Evolutionary conservation across 2,113 vertebrate genomes (phyloP).

Genomic region (Ciconia stormi): DNA sequence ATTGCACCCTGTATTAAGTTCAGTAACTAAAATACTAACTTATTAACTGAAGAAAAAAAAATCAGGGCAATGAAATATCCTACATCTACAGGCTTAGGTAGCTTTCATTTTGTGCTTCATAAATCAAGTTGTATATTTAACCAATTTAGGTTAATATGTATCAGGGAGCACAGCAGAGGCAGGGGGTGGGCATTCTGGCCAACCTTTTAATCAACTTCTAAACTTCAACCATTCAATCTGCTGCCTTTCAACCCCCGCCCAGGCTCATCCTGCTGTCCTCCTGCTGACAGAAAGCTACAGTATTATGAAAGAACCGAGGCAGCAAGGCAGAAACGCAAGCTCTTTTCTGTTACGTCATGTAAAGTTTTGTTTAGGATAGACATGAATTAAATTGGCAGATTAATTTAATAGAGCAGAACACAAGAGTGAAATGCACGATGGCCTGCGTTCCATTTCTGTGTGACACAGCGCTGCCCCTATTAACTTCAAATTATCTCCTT

Average conservation of each 20-base stretch:
- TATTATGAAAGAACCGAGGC: background rate
- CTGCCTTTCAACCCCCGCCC: background rate
- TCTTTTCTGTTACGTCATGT: conserved; percentile 6
- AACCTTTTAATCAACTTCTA: background rate
- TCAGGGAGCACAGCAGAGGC: background rate
- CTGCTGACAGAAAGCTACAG: background rate
- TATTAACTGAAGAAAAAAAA: background rate
- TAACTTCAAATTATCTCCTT: conserved; percentile 61
- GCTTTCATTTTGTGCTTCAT: conserved; percentile 35
- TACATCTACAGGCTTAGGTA: background rate
- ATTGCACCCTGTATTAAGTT: background rate
- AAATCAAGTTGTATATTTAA: conserved; percentile 62
- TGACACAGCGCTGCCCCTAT: background rate
- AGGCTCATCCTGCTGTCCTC: background rate
- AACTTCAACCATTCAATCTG: background rate
- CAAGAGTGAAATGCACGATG: background rate
- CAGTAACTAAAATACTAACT: background rate
- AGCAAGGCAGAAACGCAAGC: background rate
- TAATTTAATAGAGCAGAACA: conserved; percentile 39
- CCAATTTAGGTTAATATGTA: conserved; percentile 54
- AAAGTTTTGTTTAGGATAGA: conserved; percentile 14
- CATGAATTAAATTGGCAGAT: conserved; percentile 39
- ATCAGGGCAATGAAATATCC: background rate
- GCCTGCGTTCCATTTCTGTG: background rate
- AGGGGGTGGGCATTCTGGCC: background rate